Percentiles rank a stretch among this genome's conserved stretches.
Evolutionary conservation across 2,113 vertebrate genomes (phyloP).

Genomic region (Isurus oxyrinchus): DNA sequence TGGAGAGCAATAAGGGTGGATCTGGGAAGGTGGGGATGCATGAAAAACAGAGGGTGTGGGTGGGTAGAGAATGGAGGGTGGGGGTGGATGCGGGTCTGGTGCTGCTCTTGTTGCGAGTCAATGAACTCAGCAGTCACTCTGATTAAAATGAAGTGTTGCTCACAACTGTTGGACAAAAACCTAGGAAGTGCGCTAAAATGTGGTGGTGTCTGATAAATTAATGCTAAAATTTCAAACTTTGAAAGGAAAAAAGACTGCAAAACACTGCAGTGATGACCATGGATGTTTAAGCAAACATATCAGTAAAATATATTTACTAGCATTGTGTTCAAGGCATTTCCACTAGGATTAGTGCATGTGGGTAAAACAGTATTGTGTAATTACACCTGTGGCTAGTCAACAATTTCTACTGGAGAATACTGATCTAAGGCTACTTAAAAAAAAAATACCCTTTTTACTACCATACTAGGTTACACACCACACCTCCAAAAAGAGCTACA

Average conservation of each 20-base stretch:
- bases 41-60: background rate
- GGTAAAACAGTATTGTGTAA: background rate
- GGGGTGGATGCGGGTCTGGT: too few relatives aligned
- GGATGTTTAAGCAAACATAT: background rate
- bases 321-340: background rate
- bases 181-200: background rate
- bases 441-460: background rate
- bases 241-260: background rate
- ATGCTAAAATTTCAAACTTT: background rate
- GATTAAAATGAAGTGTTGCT: too few relatives aligned
- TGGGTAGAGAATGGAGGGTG: background rate
- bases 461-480: background rate
- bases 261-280: background rate
- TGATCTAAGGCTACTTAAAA: background rate
- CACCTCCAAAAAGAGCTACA: background rate
- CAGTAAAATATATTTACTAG: background rate
- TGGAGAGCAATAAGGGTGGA: background rate
- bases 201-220: background rate
- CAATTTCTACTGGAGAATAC: background rate
- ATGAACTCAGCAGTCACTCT: too few relatives aligned
- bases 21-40: background rate
- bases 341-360: background rate
- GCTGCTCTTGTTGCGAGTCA: background rate
- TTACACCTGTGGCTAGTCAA: background rate
- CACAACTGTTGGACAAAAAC: background rate